These are phyloP conservation scores for Oncorhynchus clarkii DNA, from an alignment of 2,113 vertebrate genomes.

Conservation along the genomic window DNA sequence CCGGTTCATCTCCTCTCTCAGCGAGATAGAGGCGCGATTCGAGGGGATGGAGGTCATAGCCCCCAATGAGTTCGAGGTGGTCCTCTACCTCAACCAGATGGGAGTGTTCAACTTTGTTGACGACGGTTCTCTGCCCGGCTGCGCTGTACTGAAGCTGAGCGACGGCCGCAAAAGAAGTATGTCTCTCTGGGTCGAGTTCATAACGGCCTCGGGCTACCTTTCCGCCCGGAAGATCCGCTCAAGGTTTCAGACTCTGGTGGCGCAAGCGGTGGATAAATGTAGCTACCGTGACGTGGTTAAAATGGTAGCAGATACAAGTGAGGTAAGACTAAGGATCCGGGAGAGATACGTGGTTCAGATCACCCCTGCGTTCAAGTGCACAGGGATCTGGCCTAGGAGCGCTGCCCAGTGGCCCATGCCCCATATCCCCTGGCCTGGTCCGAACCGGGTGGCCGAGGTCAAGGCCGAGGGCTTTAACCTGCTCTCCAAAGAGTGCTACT, in stretches of 20 bases:
- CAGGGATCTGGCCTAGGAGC: slow-evolving; percentile 96
- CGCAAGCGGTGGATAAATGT: slow-evolving; percentile 98
- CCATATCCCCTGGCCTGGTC: slow-evolving; percentile 97
- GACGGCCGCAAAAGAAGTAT: slow-evolving; percentile 98
- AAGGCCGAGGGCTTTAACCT: slow-evolving; percentile 98
- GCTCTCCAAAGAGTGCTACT: slow-evolving; percentile 98
- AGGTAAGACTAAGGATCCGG: slow-evolving; percentile 92
- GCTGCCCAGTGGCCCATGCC: slow-evolving; percentile 98
- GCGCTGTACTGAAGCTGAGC: slow-evolving; percentile 97
- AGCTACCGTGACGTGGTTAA: slow-evolving; percentile 98
- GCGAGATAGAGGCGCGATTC: slow-evolving; percentile 95
- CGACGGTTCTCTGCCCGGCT: slow-evolving; percentile 97
- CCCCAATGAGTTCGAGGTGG: slow-evolving; percentile 96
- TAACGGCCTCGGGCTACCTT: slow-evolving; percentile 97
- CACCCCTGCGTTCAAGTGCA: slow-evolving; percentile 98
- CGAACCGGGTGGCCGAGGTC: slow-evolving; percentile 94
- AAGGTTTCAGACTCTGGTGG: slow-evolving; percentile 95
- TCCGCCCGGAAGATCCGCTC: slow-evolving; percentile 97
- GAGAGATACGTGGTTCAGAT: slow-evolving; percentile 98
- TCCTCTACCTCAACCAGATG: slow-evolving; percentile 99
- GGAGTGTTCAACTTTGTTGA: slow-evolving; percentile 99
- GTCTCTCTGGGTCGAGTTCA: slow-evolving; percentile 99
- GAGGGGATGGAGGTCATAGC: slow-evolving; percentile 97
- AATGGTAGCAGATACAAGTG: slow-evolving; percentile 98
- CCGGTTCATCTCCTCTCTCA: slow-evolving; percentile 97